Evolutionary conservation across 2,888 invertebrate genomes (phyloP).

Genomic region (Ectemnius continuus): DNA sequence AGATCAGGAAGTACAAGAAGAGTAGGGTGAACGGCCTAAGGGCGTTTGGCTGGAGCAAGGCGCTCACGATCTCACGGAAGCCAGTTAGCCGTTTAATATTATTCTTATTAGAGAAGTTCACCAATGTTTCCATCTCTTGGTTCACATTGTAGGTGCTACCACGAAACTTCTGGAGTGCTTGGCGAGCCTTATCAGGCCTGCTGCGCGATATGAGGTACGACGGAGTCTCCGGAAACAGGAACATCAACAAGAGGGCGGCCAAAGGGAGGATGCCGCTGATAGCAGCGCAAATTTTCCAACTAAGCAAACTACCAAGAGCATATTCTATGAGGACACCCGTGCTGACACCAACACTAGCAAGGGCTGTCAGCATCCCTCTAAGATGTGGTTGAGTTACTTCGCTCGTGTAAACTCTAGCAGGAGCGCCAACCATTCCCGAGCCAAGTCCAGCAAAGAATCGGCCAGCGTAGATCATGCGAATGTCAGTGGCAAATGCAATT

Average conservation of each 20-base stretch:
- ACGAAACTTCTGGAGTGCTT: slow-evolving; percentile 81
- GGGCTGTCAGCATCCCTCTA: slow-evolving; percentile 86
- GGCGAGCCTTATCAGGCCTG: slow-evolving; percentile 81
- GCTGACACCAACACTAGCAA: slow-evolving; percentile 86
- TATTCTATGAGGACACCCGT: slow-evolving; percentile 85
- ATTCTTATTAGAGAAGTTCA: slow-evolving; percentile 82
- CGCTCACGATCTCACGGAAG: slow-evolving; percentile 79
- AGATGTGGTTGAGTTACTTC: slow-evolving; percentile 87
- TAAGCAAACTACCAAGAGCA: slow-evolving; percentile 81
- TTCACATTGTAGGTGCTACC: slow-evolving; percentile 83
- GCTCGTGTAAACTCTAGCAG: slow-evolving; percentile 85
- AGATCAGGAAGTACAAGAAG: slow-evolving; percentile 83
- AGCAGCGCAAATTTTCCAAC: slow-evolving; percentile 84
- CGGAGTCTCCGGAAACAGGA: slow-evolving; percentile 86
- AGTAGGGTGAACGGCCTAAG: slow-evolving; percentile 83
- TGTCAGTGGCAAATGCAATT: slow-evolving; percentile 81
- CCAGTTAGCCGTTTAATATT: slow-evolving; percentile 81
- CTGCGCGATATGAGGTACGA: slow-evolving; percentile 84
- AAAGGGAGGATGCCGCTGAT: slow-evolving; percentile 83
- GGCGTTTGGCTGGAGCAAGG: slow-evolving; percentile 82
- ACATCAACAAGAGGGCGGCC: slow-evolving; percentile 81
- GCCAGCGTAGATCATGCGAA: slow-evolving; percentile 83
- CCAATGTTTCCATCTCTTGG: slow-evolving; percentile 82
- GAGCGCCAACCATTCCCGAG: slow-evolving; percentile 86
- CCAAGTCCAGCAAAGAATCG: slow-evolving; percentile 84